Evolutionary conservation across 2,888 invertebrate genomes (phyloP), one percentile per base, ranked within the genome.

Genomic region (Bursaphelenchus okinawaensis): DNA sequence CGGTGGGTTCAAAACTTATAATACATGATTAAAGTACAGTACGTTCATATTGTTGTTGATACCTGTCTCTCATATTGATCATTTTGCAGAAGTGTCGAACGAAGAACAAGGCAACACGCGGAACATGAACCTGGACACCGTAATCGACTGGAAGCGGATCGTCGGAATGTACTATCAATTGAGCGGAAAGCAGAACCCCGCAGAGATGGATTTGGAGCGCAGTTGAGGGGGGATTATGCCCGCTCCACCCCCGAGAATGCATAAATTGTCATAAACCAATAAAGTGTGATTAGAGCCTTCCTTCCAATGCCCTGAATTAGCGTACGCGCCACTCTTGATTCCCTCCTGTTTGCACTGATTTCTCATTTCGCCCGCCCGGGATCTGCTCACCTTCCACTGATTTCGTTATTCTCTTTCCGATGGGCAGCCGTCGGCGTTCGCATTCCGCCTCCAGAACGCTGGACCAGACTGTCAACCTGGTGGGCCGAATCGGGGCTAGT

Each of bases 101-200:
- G 71, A 73, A 62, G 72, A 72, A 51, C 67, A 51, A 0, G 68
- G 60, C 24, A 64, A 67, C 29, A 58, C 62, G 20, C 58, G 52
- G 59, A 72, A 73, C 54, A 67, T 70, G 73, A 70, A 65, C 23
- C 62, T 78, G 24, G 80, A 80, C n/a, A 58, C 66, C n/a, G 76
- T 80, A 0, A 80, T 83, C 63, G 78, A 80, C 26, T 82, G 82
- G 82, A 72, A 72, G 63, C 66, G 73, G 24, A 79, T 82, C 26
- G 80, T 82, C n/a, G 69, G 73, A 7, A 73, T 77, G 68, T 68
- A 59, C 26, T 60, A 68, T 52, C 61, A 67, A 56, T 54, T 67
- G 69, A 70, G 60, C 23, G 68, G 68, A n/a, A 68, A 68, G 50
- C 27, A 31, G 3, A 65, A 70, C 24, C 68, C 68, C 40, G 40